phyloP scores from a whole-genome alignment of 2,797 vertebrate species.

The Pipistrellus nathusii region DNA sequence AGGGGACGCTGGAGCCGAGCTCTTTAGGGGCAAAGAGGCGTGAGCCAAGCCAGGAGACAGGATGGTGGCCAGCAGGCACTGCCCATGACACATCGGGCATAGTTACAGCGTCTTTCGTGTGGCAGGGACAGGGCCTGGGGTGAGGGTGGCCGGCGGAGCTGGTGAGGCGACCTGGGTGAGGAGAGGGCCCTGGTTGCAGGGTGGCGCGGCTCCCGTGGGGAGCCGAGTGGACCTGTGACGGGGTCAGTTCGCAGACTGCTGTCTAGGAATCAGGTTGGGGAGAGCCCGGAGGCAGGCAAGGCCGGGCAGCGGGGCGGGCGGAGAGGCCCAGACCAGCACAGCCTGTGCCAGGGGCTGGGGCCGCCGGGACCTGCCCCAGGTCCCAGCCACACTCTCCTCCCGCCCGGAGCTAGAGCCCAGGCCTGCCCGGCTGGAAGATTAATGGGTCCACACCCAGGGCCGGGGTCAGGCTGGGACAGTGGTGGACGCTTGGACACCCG shows the following conservation, averaged over 20 bases:
- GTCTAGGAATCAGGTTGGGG: background rate
- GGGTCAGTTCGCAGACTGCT: background rate
- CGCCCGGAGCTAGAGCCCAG: background rate
- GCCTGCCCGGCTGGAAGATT: background rate
- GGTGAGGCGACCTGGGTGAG: background rate
- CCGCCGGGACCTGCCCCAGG: background rate
- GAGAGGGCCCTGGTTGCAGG: background rate
- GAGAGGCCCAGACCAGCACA: no score
- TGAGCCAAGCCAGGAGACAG: background rate
- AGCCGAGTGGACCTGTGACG: background rate
- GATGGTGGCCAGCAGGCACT: background rate
- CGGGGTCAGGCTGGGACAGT: accelerated
- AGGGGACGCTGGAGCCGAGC: background rate
- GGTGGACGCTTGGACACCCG: background rate
- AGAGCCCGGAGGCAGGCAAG: background rate
- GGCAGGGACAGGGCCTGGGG: background rate
- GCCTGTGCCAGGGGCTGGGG: accelerated
- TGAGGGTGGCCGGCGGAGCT: background rate
- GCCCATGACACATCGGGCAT: accelerated
- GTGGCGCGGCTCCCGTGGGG: background rate
- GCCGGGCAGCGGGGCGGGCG: background rate
- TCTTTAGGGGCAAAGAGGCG: background rate
- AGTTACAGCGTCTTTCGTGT: background rate
- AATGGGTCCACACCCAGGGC: accelerated
- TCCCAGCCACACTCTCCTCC: background rate